These are phyloP conservation scores for Cetonia aurata DNA, from an alignment of 2,888 invertebrate species.

Conservation along the genomic window DNA sequence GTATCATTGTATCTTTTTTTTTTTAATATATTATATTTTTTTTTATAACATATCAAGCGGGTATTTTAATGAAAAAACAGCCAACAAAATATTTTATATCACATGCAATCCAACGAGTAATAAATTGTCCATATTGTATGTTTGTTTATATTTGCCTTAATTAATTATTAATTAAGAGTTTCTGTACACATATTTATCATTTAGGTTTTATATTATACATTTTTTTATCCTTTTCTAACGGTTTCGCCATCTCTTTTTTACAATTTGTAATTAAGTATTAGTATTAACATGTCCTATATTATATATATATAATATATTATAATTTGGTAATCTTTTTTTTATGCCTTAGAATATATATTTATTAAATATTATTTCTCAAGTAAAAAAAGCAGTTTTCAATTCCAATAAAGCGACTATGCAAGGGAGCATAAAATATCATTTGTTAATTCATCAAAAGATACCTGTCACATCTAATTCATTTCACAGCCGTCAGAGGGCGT, in stretches of 20 bases:
- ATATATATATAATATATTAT: slow-evolving; percentile 49
- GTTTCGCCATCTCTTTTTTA: slow-evolving; percentile 15
- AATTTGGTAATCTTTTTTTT: slow-evolving; percentile 48
- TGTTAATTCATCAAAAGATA: background rate
- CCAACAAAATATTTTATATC: slow-evolving; percentile 64
- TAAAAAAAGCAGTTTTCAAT: slow-evolving; percentile 68
- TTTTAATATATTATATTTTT: slow-evolving; percentile 15
- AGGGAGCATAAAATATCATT: slow-evolving; percentile 52
- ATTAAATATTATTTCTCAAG: slow-evolving; percentile 60
- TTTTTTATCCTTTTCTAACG: slow-evolving; percentile 1
- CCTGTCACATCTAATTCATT: background rate
- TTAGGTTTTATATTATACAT: slow-evolving; percentile 54
- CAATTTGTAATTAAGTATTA: slow-evolving; percentile 45
- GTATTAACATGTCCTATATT: slow-evolving; percentile 58
- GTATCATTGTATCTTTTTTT: background rate
- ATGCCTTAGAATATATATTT: slow-evolving; percentile 43
- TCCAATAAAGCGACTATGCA: slow-evolving; percentile 66
- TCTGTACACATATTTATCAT: slow-evolving; percentile 47
- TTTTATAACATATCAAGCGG: slow-evolving; percentile 52
- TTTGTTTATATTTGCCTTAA: slow-evolving; percentile 14
- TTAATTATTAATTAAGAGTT: slow-evolving; percentile 16
- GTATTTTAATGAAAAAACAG: slow-evolving; percentile 58
- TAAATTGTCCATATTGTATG: slow-evolving; percentile 21
- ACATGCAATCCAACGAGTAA: slow-evolving; percentile 65
- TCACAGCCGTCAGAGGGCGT: slow-evolving; percentile 20